Conservation (phyloP, 2,113 vertebrate genomes). For the Phalacrocorax carbo region DNA sequence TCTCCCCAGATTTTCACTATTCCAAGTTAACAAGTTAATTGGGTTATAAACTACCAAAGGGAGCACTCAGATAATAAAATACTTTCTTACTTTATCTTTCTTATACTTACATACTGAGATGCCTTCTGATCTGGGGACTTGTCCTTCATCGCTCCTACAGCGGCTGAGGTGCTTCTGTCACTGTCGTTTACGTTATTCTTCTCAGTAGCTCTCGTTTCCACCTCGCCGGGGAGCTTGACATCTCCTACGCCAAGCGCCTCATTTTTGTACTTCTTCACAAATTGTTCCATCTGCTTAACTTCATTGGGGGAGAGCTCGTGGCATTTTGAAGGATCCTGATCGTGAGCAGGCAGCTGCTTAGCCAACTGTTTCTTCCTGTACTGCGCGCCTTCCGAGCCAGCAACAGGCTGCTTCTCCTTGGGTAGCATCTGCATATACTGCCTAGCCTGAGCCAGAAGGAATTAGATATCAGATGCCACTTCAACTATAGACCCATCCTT, state of each 20-base stretch:
- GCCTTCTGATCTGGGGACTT: slow-evolving; percentile 51
- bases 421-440: slow-evolving; percentile 97
- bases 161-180: slow-evolving; percentile 62
- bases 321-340: slow-evolving; percentile 95
- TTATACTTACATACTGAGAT: slow-evolving; percentile 84
- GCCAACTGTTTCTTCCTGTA: slow-evolving; percentile 98
- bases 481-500: background rate
- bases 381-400: slow-evolving; percentile 88
- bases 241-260: slow-evolving; percentile 94
- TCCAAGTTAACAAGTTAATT: background rate
- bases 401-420: slow-evolving; percentile 89
- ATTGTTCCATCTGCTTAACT: slow-evolving; percentile 95
- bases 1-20: background rate
- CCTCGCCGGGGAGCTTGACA: slow-evolving; percentile 84
- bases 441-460: slow-evolving; percentile 78
- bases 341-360: slow-evolving; percentile 94
- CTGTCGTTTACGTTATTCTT: slow-evolving; percentile 42
- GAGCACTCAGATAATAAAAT: background rate
- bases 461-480: slow-evolving; percentile 40
- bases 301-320: slow-evolving; percentile 91
- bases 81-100: background rate
- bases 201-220: slow-evolving; percentile 62
- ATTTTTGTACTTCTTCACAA: slow-evolving; percentile 93
- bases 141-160: slow-evolving; percentile 72
- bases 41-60: background rate